Base-by-base conservation (phyloP, 2,113 vertebrate genomes). In the Carassius carassius region DNA sequence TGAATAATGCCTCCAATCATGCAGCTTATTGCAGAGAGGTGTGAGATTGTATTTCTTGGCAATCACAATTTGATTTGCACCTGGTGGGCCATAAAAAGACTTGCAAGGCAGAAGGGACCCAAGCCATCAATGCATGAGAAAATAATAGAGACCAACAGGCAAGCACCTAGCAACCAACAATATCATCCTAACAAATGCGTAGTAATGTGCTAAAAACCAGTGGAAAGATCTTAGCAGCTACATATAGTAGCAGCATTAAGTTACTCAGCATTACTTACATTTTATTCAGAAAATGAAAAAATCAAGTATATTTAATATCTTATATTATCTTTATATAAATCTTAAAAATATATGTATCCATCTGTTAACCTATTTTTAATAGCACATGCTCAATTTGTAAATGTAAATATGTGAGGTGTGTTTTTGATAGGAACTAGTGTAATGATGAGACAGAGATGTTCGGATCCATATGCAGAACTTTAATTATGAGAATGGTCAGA, bases 61-160 rank as follows among this genome's bases (percentile, higher is more conserved):
- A 58, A 58, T 72, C 35, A 44, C 17, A 78, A 29, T 58, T 58
- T 58, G 4, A 35, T 58, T 78, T 78, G 17, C 29, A 21, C 17
- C 17, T 78, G 75, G 29, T 56, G 29, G 17, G 9, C 49, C 25
- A 35, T 78, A 58, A 78, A 78, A 78, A 76, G 14, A 75, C 16
- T 2, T 49, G 2, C 44, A 29, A 21, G 32, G 67, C 32, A 41
- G 67, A 37, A 41, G 67, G 35, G n/a, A 44, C 70, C 49, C 21
- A 78, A 41, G 35, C 10, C 19, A 41, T n/a, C 32, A 10, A 23
- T 19, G 12, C 9, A 58, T 58, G 4, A 58, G 54, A 78, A 78
- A 16, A 62, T 62, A 35, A 62, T 4, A 41, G 11, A 23, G 9
- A 12, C 10, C 69, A 72, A 2, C 9, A 4, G 19, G 5, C 9